Base-by-base conservation (phyloP, 2,797 vertebrate species). In the Clamator glandarius region DNA sequence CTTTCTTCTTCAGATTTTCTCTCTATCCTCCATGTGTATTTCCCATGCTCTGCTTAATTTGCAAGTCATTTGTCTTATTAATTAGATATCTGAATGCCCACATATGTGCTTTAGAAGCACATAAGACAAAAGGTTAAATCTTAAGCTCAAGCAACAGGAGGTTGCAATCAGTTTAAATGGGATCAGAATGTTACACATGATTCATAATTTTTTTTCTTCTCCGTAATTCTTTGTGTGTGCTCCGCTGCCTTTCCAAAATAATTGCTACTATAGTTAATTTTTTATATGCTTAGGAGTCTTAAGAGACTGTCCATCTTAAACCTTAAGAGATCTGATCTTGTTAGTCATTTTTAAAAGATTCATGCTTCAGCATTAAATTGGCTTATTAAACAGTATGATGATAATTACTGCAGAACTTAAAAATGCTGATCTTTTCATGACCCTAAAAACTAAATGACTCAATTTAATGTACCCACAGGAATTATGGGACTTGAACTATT, bases 331-430 rank as follows among this genome's bases (percentile, higher is more conserved):
- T 72, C 21, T 6, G 2, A 73, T 77, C 62, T 80, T 89, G 58
- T 74, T 94, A 92, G 58, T 77, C 59, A 54, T 95, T 95, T 72
- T 91, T 63, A 82, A 89, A 39, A 73, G 70, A 67, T 57, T 70
- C 72, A 67, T 50, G 79, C 33, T 64, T 85, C 79, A 87, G 78
- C 61, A 87, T 46, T 83, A 83, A 74, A 91, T 42, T 80, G 54
- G 24, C 57, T 93, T 89, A 83, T 80, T 95, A 95, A 94, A 89
- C 50, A 77, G 68, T n/a, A 87, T 26, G 31, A 67, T 42, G 21
- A 58, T 83, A 78, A 72, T 85, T 93, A 75, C 15, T 55, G 68
- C 58, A 73, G 29, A 85, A 92, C 57, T 83, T 93, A 33, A 84
- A 88, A 94, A 87, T 0, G 6, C 9, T 83, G 61, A 93, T 77